phyloP scores from a whole-genome alignment of 2,113 vertebrate genomes.

The Rhabdomys dilectus region DNA sequence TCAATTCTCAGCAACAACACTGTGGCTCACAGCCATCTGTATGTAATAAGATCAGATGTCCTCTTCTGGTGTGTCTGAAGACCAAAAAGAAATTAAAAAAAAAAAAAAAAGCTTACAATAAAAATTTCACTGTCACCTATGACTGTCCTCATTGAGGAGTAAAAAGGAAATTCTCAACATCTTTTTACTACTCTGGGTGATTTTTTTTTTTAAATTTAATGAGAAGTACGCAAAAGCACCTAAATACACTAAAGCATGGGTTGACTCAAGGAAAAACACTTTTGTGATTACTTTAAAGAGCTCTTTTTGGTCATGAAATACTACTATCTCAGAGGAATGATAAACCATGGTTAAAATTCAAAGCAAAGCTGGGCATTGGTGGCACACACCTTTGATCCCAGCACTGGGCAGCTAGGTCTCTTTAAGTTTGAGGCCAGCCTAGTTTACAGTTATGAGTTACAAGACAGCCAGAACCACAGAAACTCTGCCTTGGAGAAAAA shows the following conservation, averaged over 20 bases:
- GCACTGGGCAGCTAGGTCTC: no score
- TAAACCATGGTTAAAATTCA: not conserved
- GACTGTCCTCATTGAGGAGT: conserved; percentile 11
- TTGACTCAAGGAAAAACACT: conserved; percentile 32
- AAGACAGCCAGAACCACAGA: not conserved
- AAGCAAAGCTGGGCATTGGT: not conserved
- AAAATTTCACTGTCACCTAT: not conserved
- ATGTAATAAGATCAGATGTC: no score
- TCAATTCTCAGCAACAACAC: no score
- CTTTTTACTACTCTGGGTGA: not conserved
- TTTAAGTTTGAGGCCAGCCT: no score
- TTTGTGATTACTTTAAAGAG: conserved; percentile 3
- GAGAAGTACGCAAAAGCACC: conserved; percentile 18
- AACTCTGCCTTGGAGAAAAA: not conserved
- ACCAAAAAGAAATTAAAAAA: no score
- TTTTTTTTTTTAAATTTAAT: conserved; percentile 9
- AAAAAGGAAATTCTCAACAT: conserved; percentile 42
- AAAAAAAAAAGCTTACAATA: no score
- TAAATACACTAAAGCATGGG: not conserved
- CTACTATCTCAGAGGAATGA: conserved; percentile 22
- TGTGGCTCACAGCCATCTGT: no score
- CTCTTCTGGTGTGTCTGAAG: no score
- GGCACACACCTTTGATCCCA: no score
- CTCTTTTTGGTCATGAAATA: not conserved
- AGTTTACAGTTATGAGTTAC: no score